Evolutionary conservation across 30 jellyfish, hydroid and myxozoan species (phyloP).

Genomic region (Mastigias papua): DNA sequence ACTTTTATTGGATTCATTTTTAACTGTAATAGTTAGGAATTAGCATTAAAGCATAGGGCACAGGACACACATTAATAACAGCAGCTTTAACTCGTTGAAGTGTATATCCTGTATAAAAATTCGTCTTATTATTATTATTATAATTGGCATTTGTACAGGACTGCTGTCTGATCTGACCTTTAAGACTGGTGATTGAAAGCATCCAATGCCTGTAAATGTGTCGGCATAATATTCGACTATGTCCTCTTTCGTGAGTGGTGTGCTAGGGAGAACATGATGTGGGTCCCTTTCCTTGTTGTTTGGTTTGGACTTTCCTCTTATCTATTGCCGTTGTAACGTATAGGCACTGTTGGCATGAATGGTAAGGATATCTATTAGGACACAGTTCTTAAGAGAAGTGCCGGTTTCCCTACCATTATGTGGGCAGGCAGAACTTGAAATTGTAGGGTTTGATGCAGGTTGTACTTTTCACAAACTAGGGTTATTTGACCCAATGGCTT

Average conservation of each 20-base stretch:
- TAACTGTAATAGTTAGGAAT: no score
- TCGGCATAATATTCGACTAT: neutral
- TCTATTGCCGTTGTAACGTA: neutral
- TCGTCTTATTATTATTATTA: no score
- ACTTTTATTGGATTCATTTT: no score
- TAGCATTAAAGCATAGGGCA: no score
- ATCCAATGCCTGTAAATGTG: neutral
- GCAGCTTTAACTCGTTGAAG: no score
- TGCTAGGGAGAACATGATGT: neutral
- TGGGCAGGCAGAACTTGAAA: neutral
- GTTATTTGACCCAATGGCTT: no score
- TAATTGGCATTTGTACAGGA: neutral
- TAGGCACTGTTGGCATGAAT: neutral
- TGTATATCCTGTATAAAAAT: no score
- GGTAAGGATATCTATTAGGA: neutral
- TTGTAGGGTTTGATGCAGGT: neutral
- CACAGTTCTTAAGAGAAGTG: neutral
- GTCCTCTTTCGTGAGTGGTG: neutral
- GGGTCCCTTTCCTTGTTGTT: neutral
- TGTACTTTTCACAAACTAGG: neutral
- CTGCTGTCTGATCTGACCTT: neutral
- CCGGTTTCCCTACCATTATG: neutral
- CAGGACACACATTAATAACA: no score
- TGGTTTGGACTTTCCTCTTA: neutral
- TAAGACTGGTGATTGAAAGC: neutral